Evolutionary conservation across 2,797 vertebrate genomes (phyloP), one percentile per base, ranked within the genome.

Genomic region (Schizopygopsis malacanthus): DNA sequence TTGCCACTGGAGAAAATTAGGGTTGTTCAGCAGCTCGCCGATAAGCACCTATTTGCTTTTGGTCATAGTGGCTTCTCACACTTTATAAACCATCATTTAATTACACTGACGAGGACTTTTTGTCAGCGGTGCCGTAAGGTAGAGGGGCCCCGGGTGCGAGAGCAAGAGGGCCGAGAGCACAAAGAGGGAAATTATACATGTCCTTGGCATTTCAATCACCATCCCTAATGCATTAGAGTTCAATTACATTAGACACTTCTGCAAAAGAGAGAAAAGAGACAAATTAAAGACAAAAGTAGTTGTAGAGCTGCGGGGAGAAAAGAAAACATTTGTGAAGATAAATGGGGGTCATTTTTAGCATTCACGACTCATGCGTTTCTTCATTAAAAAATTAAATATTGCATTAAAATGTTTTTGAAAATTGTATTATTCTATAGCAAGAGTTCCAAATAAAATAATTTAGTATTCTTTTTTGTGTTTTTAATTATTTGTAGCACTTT

Each of bases 71-170:
- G 95, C 95, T 95, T 96, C 95, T 95, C 94, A 95, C 96, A 96
- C 95, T 96, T 97, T 96, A 96, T 96, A 97, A 97, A 97, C 96
- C 95, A 96, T 96, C 95, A 95, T 96, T 97, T 96, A 96, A 96
- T 96, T 97, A 97, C 94, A 93, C 93, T 95, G 95, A 95, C 95
- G 95, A 96, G 95, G 95, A 94, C 95, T 96, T 96, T 97, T 96
- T 96, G 96, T 96, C 94, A 95, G 95, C 94, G 94, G 95, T 94
- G 95, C 93, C 95, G 93, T 94, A 94, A 94, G 95, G 95, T 94
- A 94, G 95, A 94, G 94, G 94, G 94, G 92, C 94, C 93, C 93
- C 92, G 93, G 93, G 94, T 94, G 94, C 92, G 92, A 92, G 75
- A 56, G 94, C 93, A 93, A 94, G 94, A 94, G 83, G 87, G 52